Percentiles rank a stretch among this genome's conserved stretches.
These are phyloP conservation scores for Furcula furcula DNA, from an alignment of 2,888 invertebrate species.

Conservation along the genomic window DNA sequence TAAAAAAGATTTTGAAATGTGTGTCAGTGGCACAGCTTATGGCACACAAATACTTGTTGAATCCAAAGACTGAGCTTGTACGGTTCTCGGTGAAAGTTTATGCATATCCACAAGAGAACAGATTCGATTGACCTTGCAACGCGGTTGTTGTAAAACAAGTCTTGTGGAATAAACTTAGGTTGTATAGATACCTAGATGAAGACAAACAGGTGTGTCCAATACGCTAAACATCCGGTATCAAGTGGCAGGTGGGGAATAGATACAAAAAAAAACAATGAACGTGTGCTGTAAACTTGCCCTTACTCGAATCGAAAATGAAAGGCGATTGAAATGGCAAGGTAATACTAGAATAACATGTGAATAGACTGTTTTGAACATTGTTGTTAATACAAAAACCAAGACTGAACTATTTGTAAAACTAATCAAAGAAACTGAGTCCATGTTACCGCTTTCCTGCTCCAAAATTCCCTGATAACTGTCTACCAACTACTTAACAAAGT, in stretches of 20 bases:
- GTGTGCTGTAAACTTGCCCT: constrained; percentile 21
- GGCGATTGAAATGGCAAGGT: constrained; percentile 27
- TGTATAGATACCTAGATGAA: constrained; percentile 1
- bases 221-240: constrained; percentile 35
- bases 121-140: constrained; percentile 41
- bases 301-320: constrained; percentile 30
- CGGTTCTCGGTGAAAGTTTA: constrained; percentile 43
- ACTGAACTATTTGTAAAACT: too few relatives aligned
- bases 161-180: constrained; percentile 15
- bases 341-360: too few relatives aligned
- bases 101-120: constrained; percentile 25
- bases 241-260: constrained; percentile 31
- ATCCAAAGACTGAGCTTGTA: constrained; percentile 15
- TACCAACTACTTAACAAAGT: too few relatives aligned
- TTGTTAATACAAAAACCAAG: too few relatives aligned
- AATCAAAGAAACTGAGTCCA: too few relatives aligned
- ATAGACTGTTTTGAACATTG: too few relatives aligned
- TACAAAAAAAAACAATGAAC: too few relatives aligned
- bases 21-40: constrained; percentile 10
- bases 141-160: constrained; percentile 36
- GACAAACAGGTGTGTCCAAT: constrained; percentile 29
- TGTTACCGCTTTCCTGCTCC: too few relatives aligned
- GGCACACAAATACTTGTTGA: constrained; percentile 5
- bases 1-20: background rate
- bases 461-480: too few relatives aligned